Percentiles rank a stretch among this genome's conserved stretches.
phyloP scores from a whole-genome alignment of 2,797 vertebrate genomes.

The Pogonophryne albipinna region DNA sequence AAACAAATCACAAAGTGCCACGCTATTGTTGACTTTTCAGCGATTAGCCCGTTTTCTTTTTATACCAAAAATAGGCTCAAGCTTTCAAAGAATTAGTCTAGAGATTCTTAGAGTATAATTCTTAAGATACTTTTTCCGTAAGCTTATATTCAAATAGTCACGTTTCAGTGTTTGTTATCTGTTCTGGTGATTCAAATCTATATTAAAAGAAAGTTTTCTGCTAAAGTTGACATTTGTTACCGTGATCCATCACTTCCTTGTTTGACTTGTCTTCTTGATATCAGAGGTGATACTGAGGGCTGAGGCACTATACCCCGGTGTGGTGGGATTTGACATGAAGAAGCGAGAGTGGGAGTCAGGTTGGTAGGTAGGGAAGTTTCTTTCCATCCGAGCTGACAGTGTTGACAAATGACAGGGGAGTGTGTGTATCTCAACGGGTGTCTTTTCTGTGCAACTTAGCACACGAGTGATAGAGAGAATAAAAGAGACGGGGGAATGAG shows the following conservation, averaged over 20 bases:
- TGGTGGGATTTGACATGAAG: conserved; percentile 61
- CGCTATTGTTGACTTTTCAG: conserved; percentile 18
- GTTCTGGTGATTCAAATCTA: background rate
- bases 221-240: background rate
- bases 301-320: conserved; percentile 5
- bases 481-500: conserved; percentile 47
- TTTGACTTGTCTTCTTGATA: conserved; percentile 32
- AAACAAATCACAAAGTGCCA: conserved; percentile 29
- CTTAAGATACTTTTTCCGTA: too few species aligned
- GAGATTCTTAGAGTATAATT: background rate
- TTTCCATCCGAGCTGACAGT: conserved; percentile 67
- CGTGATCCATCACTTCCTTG: background rate
- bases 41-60: conserved; percentile 26
- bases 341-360: conserved; percentile 30
- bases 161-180: background rate
- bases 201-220: conserved; percentile 6
- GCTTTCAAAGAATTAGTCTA: conserved; percentile 8
- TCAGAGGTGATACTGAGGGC: conserved; percentile 36
- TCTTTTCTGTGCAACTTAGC: conserved; percentile 52
- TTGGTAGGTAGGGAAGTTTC: conserved; percentile 38
- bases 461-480: conserved; percentile 52
- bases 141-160: conserved; percentile 3
- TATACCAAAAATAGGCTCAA: conserved; percentile 2
- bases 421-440: conserved; percentile 42
- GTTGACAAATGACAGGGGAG: conserved; percentile 73